These are phyloP conservation scores for Lysandra bellargus DNA, from an alignment of 2,888 invertebrate genomes.

Conservation along the genomic window DNA sequence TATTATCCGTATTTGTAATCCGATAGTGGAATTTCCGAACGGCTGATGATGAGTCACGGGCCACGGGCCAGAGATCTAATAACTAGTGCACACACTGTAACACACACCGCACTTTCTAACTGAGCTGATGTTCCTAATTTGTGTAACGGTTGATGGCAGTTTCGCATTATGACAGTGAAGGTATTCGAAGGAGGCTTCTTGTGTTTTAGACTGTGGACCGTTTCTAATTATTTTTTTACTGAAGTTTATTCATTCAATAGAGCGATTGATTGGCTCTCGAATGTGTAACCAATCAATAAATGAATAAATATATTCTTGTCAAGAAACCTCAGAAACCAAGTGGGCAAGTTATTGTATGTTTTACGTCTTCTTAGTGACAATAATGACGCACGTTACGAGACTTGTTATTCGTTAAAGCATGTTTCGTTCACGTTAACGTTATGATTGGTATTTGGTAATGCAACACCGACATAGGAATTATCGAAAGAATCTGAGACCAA, in stretches of 20 bases:
- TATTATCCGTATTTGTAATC: background rate
- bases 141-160: background rate
- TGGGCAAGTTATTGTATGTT: background rate
- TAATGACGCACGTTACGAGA: background rate
- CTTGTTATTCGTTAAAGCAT: background rate
- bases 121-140: conserved; percentile 10
- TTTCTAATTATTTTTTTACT: too few relatives aligned
- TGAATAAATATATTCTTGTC: background rate
- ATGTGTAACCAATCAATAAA: too few relatives aligned
- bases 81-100: conserved; percentile 7
- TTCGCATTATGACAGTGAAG: background rate
- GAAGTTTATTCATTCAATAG: background rate
- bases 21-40: background rate
- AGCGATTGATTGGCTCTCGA: background rate
- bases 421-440: background rate
- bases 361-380: background rate
- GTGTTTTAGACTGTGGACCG: background rate
- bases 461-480: too few relatives aligned
- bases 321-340: background rate
- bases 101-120: conserved; percentile 1
- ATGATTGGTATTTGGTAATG: background rate
- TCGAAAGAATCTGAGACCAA: too few relatives aligned
- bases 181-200: background rate
- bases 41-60: conserved; percentile 2
- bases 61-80: conserved; percentile 3